These are phyloP conservation scores for Acleris sparsana DNA, from an alignment of 2,888 invertebrate genomes.

Conservation along the genomic window DNA sequence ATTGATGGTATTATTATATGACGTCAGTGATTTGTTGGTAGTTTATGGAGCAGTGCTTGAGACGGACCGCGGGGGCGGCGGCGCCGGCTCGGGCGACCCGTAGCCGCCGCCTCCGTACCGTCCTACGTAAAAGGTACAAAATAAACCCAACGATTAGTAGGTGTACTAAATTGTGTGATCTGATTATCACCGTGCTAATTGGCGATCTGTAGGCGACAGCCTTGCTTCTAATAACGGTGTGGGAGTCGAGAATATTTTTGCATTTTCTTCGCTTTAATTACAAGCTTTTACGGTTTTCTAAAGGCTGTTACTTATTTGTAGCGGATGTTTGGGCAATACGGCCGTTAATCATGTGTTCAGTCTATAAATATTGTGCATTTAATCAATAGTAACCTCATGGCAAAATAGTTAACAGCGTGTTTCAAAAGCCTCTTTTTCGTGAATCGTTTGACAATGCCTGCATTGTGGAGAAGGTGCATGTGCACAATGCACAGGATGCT, in stretches of 20 bases:
- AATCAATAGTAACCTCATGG: background rate
- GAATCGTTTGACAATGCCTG: conserved; percentile 16
- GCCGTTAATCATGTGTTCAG: background rate
- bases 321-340: background rate
- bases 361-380: conserved; percentile 10
- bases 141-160: conserved; percentile 32
- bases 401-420: conserved; percentile 12
- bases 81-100: conserved; percentile 40
- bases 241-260: conserved; percentile 42
- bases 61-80: conserved; percentile 39
- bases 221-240: conserved; percentile 47
- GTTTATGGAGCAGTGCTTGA: conserved; percentile 24
- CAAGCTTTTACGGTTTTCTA: background rate
- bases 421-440: conserved; percentile 18
- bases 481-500: conserved; percentile 62
- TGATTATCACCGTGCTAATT: conserved; percentile 50
- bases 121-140: conserved; percentile 19
- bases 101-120: conserved; percentile 13
- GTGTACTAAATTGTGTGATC: conserved; percentile 40
- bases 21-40: conserved; percentile 39
- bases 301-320: conserved; percentile 6
- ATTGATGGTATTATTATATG: conserved; percentile 43
- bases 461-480: conserved; percentile 31
- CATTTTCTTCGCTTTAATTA: conserved; percentile 23
- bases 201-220: conserved; percentile 51